Percentiles rank a stretch among this genome's conserved stretches.
Conservation (phyloP, 2,113 vertebrate species). For the Cyprinus carpio region DNA sequence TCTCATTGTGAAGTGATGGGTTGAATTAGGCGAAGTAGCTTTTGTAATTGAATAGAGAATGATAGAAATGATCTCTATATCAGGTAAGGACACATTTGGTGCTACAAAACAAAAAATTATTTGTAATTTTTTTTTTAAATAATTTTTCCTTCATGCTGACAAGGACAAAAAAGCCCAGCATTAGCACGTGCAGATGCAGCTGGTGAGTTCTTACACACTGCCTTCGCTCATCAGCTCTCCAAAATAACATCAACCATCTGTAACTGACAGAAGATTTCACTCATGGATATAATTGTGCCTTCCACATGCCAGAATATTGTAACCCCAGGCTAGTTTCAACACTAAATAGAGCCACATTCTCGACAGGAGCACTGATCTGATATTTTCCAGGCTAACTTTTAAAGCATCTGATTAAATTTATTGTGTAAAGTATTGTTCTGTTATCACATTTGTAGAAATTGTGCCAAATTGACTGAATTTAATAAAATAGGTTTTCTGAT, state of each 20-base stretch:
- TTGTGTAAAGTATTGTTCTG: constrained; percentile 49
- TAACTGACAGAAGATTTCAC: constrained; percentile 3
- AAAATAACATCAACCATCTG: neutral
- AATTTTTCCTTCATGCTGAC: constrained; percentile 75
- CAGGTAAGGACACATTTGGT: neutral
- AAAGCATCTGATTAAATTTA: constrained; percentile 50
- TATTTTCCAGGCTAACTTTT: constrained; percentile 38
- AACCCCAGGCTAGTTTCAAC: constrained; percentile 26
- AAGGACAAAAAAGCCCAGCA: constrained; percentile 90
- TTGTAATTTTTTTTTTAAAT: constrained; percentile 34
- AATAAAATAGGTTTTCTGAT: neutral
- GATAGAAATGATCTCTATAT: neutral
- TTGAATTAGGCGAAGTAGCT: neutral
- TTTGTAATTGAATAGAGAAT: neutral
- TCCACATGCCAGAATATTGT: constrained; percentile 16
- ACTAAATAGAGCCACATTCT: constrained; percentile 4
- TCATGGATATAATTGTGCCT: neutral
- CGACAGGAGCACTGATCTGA: constrained; percentile 41
- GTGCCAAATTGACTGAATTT: neutral
- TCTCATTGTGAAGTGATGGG: neutral
- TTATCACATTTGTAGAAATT: neutral
- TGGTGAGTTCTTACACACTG: constrained; percentile 69
- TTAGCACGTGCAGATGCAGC: constrained; percentile 81
- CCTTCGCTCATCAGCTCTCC: neutral
- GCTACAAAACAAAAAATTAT: constrained; percentile 17